Conservation (phyloP, 2,888 invertebrate species). For the Plagodis dolabraria region DNA sequence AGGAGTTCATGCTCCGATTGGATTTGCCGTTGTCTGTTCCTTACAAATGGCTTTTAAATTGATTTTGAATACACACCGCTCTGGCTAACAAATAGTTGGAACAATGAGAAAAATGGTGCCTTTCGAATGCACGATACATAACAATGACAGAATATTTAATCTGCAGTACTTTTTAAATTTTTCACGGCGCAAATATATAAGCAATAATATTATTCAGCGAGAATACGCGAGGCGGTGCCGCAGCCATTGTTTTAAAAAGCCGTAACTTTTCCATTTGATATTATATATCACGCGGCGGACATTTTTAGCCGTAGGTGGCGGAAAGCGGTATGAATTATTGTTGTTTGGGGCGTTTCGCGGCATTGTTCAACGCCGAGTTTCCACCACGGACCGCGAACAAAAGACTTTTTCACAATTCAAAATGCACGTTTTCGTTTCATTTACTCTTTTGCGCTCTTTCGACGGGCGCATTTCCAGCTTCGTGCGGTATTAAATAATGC, state of each 20-base stretch:
- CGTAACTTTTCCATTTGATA: conserved; percentile 81
- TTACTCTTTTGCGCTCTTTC: conserved; percentile 82
- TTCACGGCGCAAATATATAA: conserved; percentile 37
- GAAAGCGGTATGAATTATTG: conserved; percentile 84
- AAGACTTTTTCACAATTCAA: conserved; percentile 82
- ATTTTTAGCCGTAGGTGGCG: conserved; percentile 85
- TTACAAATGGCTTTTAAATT: conserved; percentile 82
- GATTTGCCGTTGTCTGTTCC: conserved; percentile 82
- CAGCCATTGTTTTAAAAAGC: conserved; percentile 81
- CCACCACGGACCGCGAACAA: conserved; percentile 74
- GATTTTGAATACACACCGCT: conserved; percentile 75
- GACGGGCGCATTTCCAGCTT: conserved; percentile 80
- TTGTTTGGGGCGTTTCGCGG: conserved; percentile 80
- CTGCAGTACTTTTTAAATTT: conserved; percentile 29
- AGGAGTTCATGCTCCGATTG: conserved; percentile 74
- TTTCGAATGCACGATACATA: conserved; percentile 2
- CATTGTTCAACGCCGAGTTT: conserved; percentile 78
- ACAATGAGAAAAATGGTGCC: conserved; percentile 12
- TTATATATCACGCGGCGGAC: conserved; percentile 82
- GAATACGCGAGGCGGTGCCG: conserved; percentile 60
- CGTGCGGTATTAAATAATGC: conserved; percentile 78
- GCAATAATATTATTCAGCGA: conserved; percentile 66
- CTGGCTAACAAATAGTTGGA: conserved; percentile 62
- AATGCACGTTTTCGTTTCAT: conserved; percentile 83
- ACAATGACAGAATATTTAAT: conserved; percentile 10